Base-by-base conservation (phyloP, 2,113 vertebrate species). In the Mobula birostris region DNA sequence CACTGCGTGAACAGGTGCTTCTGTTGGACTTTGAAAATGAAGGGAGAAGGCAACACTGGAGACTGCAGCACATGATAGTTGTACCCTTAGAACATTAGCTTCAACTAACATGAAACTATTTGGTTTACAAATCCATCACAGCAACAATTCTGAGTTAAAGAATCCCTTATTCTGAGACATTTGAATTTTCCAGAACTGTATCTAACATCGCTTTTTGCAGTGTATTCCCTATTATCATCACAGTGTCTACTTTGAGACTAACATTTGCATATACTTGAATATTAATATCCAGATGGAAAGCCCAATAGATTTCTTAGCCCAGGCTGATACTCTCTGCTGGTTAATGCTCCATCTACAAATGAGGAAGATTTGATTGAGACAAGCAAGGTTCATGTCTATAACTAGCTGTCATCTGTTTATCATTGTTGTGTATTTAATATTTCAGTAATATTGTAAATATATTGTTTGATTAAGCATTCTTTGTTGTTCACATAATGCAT, bases 321-420 rank as follows among this genome's bases (percentile, higher is more conserved):
- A 74, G 91, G 74, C 27, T 93, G 91, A 70, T 32, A 40, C 91
- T 93, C 90, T 74, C 70, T 93, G 91, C 70, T 93, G 91, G 70
- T 48, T 14, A 93, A 56, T 72, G 70, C 27, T 40, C 9, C 4
- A 74, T 74, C 70, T 56, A 66, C 24, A 40, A 93, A 72, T 56
- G 1, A 76, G 72, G 32, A 14, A 12, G 9, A 48, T 27, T 93
- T 93, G 36, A 36, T 74, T 72, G 68, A 5, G 74, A 29, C 72
- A 70, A 74, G n/a, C 90, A 56, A 27, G 19, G 68, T 76, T 7
- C 27, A 70, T 48, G 40, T 76, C 66, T 56, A 70, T 56, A 76
- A 7, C 40, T 5, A 56, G 66, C 91, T 74, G 91, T 93, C 90
- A 74, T 72, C 90, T 72, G 40, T 36, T 93, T 93, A 48, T 48